Conservation (phyloP, 1,140 invertebrate species). For the Reticulitermes speratus region DNA sequence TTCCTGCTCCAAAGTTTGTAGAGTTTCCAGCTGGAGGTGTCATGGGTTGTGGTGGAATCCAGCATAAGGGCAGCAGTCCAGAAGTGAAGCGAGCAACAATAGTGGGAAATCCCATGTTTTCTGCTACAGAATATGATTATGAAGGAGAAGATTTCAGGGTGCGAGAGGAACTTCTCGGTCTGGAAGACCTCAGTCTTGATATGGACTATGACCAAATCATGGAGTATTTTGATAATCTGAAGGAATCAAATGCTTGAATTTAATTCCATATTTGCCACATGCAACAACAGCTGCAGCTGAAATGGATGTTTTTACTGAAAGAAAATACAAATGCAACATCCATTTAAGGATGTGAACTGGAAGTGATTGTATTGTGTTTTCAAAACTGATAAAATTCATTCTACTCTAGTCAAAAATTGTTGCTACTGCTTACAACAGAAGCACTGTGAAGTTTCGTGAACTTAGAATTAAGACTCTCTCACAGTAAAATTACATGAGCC, state of each 20-base stretch:
- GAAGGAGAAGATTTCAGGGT: constrained; percentile 44
- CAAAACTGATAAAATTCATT: neutral
- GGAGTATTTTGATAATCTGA: constrained; percentile 96
- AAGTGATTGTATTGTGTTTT: neutral
- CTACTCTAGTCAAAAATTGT: constrained; percentile 16
- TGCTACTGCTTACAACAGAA: neutral
- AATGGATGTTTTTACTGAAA: neutral
- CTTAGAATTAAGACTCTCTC: neutral
- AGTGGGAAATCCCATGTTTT: constrained; percentile 85
- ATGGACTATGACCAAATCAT: constrained; percentile 97
- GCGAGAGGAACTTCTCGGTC: constrained; percentile 52
- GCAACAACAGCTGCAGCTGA: neutral
- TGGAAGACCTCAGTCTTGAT: constrained; percentile 78
- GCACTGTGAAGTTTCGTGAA: neutral
- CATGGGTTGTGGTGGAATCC: constrained; percentile 32
- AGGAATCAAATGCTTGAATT: constrained; percentile 68
- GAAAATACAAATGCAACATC: constrained; percentile 1
- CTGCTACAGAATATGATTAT: constrained; percentile 47
- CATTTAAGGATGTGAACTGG: neutral
- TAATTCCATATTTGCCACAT: neutral
- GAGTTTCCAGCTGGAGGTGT: constrained; percentile 36
- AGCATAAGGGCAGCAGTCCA: constrained; percentile 41
- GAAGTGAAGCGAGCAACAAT: constrained; percentile 80
- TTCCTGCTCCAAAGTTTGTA: constrained; percentile 38
- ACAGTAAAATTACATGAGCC: neutral